Evolutionary conservation across 2,888 invertebrate genomes (phyloP), one percentile per base, ranked within the genome.

Genomic region (Caenorhabditis doughertyi): DNA sequence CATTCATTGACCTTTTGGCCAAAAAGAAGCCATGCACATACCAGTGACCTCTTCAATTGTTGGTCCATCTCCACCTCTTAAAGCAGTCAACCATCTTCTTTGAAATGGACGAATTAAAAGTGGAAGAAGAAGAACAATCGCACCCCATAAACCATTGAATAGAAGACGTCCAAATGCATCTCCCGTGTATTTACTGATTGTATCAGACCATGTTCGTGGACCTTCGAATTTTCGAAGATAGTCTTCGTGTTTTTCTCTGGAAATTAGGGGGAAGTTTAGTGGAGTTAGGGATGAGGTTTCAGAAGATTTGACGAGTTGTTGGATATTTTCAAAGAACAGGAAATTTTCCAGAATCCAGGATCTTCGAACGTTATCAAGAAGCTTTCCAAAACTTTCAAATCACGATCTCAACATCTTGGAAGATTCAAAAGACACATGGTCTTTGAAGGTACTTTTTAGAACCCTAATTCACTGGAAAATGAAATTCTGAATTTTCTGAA

Each of bases 41-140:
- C 81, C 81, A 81, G 76, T 60, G 47, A 81, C 81, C 81, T 81
- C 81, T 81, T 81, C 76, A 76, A 81, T 81, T 0, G 71, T 81
- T 29, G 81, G 81, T 3, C 80, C 74, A 32, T 81, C 60, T 65
- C 81, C 55, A n/a, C 65, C 71, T 21, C 76, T 47, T 21, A 80
- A 16, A 1, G 67, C 70, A 2, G 71, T 35, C 16, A 83, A 35
- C 83, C 83, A 83, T 72, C 83, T 62, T 23, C 83, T 21, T 74
- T 83, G 83, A 29, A 83, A 73, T 39, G 83, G 83, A 8, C 83
- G 79, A 27, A 83, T 35, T 8, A 83, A n/a, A 23, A 83, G 56
- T n/a, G 83, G 83, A 9, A 83, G 51, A 2, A 83, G 49, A 42
- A 83, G 16, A 1, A 83, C 79, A 13, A 79, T n/a, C 39, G 70